Base-by-base conservation (phyloP, 2,113 vertebrate genomes). In the Axis porcinus region DNA sequence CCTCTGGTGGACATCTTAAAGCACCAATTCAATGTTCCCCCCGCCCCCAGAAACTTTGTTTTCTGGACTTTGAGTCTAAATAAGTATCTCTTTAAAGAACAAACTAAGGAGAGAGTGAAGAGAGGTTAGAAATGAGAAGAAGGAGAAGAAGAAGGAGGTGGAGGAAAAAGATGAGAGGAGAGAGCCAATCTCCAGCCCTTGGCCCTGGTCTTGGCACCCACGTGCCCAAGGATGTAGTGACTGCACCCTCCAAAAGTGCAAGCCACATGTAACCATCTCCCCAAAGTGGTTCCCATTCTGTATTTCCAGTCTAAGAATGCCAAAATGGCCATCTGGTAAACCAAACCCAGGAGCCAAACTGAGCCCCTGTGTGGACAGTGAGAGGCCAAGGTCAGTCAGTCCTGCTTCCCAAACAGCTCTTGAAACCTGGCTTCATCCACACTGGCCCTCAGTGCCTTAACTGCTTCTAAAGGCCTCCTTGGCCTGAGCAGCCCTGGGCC, bases 321-420 rank as follows among this genome's bases (percentile, higher is more conserved):
- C 30, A 5, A 36, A 30, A 45, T 70, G 64, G 57, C 27, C 45
- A 23, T 1, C 36, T 36, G n/a, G 36, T 25, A 47, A 5, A 27
- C 45, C 6, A 0, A 28, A 54, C 23, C 5, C 5, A 2, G 25
- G 25, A 33, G 17, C 52, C 40, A 15, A 27, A 5, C 25, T 11
- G 3, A 40, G 55, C 45, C 6, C 1, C 0, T 50, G 28, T 11
- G 1, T 1, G 12, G 2, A 33, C 9, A 11, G 28, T 14, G 10
- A 45, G 43, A 5, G 6, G 21, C 50, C 14, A 4, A 1, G 7
- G 91, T 23, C n/a, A 3, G 13, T 10, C 14, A 0, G 19, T 12
- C 4, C 30, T 87, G 43, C 13, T 15, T 36, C 23, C 60, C 14
- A 17, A 16, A 16, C 3, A 52, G 12, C 55, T 45, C n/a, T 60